phyloP scores from a whole-genome alignment of 2,797 vertebrate genomes.

The Octomys mimax region DNA sequence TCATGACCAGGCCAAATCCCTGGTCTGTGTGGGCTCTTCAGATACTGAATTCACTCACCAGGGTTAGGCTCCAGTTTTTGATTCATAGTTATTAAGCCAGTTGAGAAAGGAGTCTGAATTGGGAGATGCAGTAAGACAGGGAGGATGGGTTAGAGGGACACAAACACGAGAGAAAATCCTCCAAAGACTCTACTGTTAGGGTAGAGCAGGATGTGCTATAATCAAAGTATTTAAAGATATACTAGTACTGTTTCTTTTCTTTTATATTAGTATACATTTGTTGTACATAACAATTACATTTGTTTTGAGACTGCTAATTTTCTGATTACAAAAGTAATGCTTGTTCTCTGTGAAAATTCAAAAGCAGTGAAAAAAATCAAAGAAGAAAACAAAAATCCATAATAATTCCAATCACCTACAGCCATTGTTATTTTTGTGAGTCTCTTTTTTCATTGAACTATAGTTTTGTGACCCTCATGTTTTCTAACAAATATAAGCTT shows the following conservation, averaged over 20 bases:
- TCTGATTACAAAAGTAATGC: not conserved
- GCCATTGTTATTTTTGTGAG: not conserved
- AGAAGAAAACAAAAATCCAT: slow-evolving; percentile 40
- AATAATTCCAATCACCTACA: not conserved
- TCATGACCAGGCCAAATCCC: not conserved
- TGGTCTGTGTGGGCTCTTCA: not conserved
- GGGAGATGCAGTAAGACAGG: not conserved
- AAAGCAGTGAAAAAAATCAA: slow-evolving; percentile 29
- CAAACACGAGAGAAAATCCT: not conserved
- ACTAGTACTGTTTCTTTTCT: not conserved
- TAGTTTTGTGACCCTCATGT: slow-evolving; percentile 21
- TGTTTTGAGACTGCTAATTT: not conserved
- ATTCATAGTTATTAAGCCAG: slow-evolving; percentile 22
- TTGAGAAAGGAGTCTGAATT: slow-evolving; percentile 11
- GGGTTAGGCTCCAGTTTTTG: not conserved
- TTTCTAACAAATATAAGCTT: not conserved
- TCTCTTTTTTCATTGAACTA: slow-evolving; percentile 35
- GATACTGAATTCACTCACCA: not conserved
- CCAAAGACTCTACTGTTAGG: not conserved
- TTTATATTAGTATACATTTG: not conserved
- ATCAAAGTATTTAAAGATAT: slow-evolving; percentile 11
- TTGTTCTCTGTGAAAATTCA: slow-evolving; percentile 32
- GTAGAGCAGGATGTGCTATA: not conserved
- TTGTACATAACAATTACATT: not conserved
- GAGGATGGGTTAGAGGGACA: not conserved